These are phyloP conservation scores for Platycheirus rosarum DNA, from an alignment of 2,888 invertebrate species.

Conservation along the genomic window DNA sequence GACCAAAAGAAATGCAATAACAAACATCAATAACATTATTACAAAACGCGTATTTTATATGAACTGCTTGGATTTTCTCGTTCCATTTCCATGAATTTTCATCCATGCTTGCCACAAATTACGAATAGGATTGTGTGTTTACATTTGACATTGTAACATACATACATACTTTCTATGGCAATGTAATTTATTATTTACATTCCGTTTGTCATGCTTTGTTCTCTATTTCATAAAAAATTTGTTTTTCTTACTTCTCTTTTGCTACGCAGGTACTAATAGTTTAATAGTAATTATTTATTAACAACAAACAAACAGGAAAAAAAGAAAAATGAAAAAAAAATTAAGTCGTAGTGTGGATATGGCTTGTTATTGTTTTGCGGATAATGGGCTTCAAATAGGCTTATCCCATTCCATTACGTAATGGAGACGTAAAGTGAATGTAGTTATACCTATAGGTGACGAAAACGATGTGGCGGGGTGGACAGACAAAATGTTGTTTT, in stretches of 20 bases:
- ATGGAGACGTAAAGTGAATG: conserved; percentile 18
- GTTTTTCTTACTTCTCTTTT: conserved; percentile 17
- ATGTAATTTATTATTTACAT: too few species aligned
- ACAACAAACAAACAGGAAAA: not conserved
- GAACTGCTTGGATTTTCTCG: too few species aligned
- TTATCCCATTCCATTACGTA: conserved; percentile 37
- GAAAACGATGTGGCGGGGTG: not conserved
- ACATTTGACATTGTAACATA: not conserved
- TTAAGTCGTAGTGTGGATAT: conserved; percentile 37
- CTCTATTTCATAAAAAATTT: conserved; percentile 2
- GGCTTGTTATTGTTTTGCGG: conserved; percentile 34
- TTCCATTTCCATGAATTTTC: too few species aligned
- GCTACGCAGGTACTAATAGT: conserved; percentile 20
- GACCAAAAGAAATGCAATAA: too few species aligned
- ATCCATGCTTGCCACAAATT: too few species aligned
- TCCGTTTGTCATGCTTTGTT: too few species aligned
- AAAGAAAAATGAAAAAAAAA: not conserved
- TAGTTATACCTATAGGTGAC: not conserved
- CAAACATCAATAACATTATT: too few species aligned
- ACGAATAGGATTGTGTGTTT: too few species aligned
- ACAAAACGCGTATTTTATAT: too few species aligned
- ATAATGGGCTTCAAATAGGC: conserved; percentile 43
- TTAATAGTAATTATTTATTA: conserved; percentile 18
- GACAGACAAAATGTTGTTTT: too few species aligned
- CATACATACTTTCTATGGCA: not conserved